Conservation (phyloP, 2,113 vertebrate genomes). For the Lampris megalopsis region DNA sequence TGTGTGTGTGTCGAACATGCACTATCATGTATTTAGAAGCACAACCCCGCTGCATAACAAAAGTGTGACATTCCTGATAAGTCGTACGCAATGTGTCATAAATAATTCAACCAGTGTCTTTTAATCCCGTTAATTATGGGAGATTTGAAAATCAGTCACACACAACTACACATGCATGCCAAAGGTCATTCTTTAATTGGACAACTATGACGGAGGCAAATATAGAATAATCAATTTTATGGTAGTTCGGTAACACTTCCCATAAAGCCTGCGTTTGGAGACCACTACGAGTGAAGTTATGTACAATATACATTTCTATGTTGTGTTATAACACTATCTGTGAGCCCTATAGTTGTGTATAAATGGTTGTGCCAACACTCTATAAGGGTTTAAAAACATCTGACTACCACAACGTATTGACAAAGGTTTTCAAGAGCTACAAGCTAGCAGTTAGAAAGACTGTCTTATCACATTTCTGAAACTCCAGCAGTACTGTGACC, state of each 20-base stretch:
- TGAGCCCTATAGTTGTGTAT: no score
- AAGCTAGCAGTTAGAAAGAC: no score
- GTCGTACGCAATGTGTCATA: conserved; percentile 35
- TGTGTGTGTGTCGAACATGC: conserved; percentile 12
- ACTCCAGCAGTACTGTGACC: no score
- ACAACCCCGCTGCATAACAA: neutral
- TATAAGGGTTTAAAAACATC: no score
- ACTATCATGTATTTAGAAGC: conserved; percentile 22
- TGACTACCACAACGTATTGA: no score
- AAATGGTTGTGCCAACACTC: no score
- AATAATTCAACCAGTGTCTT: conserved; percentile 37
- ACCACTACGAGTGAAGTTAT: no score
- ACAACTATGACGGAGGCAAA: conserved; percentile 9
- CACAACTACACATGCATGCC: conserved; percentile 21
- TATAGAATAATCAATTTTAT: conserved; percentile 7
- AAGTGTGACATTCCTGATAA: conserved; percentile 13
- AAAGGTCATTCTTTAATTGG: neutral
- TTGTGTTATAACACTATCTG: no score
- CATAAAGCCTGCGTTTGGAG: neutral
- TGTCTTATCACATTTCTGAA: no score
- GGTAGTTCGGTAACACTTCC: neutral
- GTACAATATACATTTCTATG: no score
- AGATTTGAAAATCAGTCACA: conserved; percentile 16
- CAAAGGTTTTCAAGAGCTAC: no score
- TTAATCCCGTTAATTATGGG: conserved; percentile 36